Base-by-base conservation (phyloP, 2,113 vertebrate species). In the Ceyx margarethae region DNA sequence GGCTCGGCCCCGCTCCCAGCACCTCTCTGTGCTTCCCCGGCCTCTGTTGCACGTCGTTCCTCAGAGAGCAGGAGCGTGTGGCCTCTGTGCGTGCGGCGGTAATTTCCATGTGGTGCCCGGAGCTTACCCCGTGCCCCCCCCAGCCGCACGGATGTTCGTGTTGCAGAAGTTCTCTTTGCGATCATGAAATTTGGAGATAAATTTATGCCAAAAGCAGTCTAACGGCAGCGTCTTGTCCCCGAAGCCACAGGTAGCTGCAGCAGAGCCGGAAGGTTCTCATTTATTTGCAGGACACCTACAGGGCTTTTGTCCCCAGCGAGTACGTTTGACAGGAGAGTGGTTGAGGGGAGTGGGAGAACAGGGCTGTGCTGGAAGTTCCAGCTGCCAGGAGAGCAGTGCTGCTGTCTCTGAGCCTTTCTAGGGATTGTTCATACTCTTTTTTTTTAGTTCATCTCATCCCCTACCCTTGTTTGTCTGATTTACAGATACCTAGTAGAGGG, bases 141-240 rank as follows among this genome's bases (percentile, higher is more conserved):
- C 13, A 0, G 10, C 23, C 35, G 40, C 11, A 2, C 40, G 3
- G 14, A 4, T 21, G 5, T 23, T 61, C 50, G 5, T 4, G 0
- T 13, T 23, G 64, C 42, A 76, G 37, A 45, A 37, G 58, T 13
- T 67, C 48, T 57, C 33, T 50, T n/a, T 46, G 22, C 16, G 9
- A 0, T 11, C 10, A 1, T 1, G 5, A 40, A 45, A 50, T 60
- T 3, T 18, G 48, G 48, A 21, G 43, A 5, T 37, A 10, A 23
- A 8, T 45, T 29, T n/a, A n/a, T 21, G 16, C 28, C 3, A 10
- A 9, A 26, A 46, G 46, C 10, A 4, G 13, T 18, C 2, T 5
- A 10, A 7, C 0, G 4, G 0, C 1, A 6, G 9, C 8, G 12
- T 37, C 3, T 26, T 26, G 26, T 40, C 26, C 45, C 76, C 1